phyloP scores from a whole-genome alignment of 2,113 vertebrate genomes.

The Passer domesticus region DNA sequence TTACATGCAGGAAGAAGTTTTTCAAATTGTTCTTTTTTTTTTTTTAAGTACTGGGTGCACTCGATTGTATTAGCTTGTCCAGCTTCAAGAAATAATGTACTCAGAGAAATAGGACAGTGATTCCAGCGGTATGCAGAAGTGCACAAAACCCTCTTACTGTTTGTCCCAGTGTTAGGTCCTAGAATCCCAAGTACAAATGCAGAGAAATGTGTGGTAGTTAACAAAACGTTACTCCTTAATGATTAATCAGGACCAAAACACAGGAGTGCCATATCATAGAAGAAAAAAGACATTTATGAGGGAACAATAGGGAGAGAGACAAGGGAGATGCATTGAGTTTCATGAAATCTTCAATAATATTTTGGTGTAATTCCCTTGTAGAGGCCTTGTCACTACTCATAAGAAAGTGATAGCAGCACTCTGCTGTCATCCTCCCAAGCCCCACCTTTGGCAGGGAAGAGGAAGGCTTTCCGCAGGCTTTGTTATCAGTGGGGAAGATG shows the following conservation, averaged over 20 bases:
- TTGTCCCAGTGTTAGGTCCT: not conserved
- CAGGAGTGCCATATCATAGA: not conserved
- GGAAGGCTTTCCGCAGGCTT: not conserved
- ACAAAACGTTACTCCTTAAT: not conserved
- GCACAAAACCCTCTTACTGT: not conserved
- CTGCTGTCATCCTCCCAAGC: not conserved
- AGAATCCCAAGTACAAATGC: not conserved
- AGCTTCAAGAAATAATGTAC: not conserved
- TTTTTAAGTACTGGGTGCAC: not conserved
- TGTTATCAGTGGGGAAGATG: not conserved
- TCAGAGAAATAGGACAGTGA: not conserved
- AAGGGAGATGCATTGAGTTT: not conserved
- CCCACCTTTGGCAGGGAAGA: not conserved
- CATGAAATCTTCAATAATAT: not conserved
- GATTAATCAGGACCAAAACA: not conserved
- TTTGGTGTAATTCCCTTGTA: not conserved
- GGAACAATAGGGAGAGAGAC: not conserved
- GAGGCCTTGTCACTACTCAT: not conserved
- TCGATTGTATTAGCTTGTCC: not conserved
- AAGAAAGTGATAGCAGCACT: not conserved
- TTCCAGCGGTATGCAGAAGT: not conserved
- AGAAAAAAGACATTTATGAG: not conserved
- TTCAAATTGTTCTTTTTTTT: not conserved
- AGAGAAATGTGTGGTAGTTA: not conserved
- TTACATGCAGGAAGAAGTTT: not conserved